phyloP scores from a whole-genome alignment of 2,113 vertebrate genomes.

The Aix galericulata region DNA sequence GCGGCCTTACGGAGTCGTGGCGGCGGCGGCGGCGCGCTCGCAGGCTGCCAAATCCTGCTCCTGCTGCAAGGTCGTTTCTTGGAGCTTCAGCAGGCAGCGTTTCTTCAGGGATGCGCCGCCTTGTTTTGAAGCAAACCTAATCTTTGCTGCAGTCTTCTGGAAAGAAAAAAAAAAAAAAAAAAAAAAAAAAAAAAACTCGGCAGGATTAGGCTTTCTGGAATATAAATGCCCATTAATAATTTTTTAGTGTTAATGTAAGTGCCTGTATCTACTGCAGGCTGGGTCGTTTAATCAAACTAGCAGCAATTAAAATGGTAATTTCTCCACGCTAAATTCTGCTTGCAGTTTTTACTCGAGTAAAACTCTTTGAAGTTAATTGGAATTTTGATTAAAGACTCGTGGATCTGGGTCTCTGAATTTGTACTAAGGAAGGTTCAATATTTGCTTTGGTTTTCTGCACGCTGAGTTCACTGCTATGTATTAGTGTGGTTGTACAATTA shows the following conservation, averaged over 20 bases:
- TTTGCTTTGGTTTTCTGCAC: constrained; percentile 61
- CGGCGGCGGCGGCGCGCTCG: neutral
- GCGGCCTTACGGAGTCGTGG: neutral
- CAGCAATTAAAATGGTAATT: constrained; percentile 68
- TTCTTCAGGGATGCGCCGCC: neutral
- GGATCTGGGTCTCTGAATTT: constrained; percentile 46
- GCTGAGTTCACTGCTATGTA: neutral
- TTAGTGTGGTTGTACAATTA: neutral
- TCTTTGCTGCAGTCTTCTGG: neutral
- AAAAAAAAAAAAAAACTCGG: neutral
- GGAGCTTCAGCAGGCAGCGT: neutral
- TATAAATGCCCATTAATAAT: constrained; percentile 41
- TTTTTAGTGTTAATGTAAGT: constrained; percentile 37
- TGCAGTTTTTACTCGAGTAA: constrained; percentile 35
- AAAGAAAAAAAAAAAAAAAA: rapidly evolving
- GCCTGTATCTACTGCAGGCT: constrained; percentile 38
- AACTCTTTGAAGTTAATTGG: constrained; percentile 67
- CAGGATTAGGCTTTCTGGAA: constrained; percentile 26
- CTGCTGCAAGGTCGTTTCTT: neutral
- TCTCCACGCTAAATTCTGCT: constrained; percentile 18
- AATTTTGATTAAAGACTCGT: constrained; percentile 63
- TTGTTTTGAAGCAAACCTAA: neutral
- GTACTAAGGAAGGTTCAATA: constrained; percentile 56
- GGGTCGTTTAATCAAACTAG: constrained; percentile 17
- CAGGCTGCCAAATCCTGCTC: neutral